Percentiles rank a stretch among this genome's conserved stretches.
Evolutionary conservation across 1,140 invertebrate genomes (phyloP).

Genomic region (Diachasmimorpha longicaudata): DNA sequence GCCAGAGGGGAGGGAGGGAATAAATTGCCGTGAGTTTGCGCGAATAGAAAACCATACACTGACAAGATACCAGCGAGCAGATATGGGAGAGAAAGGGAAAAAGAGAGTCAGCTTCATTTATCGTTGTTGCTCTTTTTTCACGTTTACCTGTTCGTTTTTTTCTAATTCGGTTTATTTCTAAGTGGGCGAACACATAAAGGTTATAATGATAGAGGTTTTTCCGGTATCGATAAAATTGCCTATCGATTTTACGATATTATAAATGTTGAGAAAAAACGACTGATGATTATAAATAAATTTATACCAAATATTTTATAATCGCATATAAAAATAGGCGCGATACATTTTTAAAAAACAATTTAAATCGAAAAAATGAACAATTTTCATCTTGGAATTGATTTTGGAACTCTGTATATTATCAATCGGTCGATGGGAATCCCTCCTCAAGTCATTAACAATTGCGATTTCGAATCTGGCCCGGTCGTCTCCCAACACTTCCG

Average conservation of each 20-base stretch:
- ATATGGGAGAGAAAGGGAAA: neutral
- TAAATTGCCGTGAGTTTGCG: neutral
- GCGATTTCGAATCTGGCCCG: neutral
- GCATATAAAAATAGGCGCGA: too few relatives aligned
- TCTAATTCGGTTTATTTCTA: neutral
- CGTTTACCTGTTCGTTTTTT: neutral
- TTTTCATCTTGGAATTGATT: too few relatives aligned
- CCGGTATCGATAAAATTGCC: neutral
- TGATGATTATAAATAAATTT: too few relatives aligned
- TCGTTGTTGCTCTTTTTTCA: neutral
- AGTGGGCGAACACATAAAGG: neutral
- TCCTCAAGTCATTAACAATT: too few relatives aligned
- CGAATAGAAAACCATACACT: neutral
- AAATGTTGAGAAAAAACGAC: too few relatives aligned
- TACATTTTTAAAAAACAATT: too few relatives aligned
- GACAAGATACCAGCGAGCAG: neutral
- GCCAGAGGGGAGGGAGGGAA: too few relatives aligned
- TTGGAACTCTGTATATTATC: too few relatives aligned
- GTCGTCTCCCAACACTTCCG: constrained; percentile 31
- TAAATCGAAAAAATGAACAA: too few relatives aligned
- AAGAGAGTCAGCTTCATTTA: neutral
- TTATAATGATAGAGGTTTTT: neutral
- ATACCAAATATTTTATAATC: too few relatives aligned
- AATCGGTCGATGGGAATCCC: too few relatives aligned
- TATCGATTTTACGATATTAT: neutral